Conservation (phyloP, 2,113 vertebrate genomes). For the Sclerurus mexicanus region DNA sequence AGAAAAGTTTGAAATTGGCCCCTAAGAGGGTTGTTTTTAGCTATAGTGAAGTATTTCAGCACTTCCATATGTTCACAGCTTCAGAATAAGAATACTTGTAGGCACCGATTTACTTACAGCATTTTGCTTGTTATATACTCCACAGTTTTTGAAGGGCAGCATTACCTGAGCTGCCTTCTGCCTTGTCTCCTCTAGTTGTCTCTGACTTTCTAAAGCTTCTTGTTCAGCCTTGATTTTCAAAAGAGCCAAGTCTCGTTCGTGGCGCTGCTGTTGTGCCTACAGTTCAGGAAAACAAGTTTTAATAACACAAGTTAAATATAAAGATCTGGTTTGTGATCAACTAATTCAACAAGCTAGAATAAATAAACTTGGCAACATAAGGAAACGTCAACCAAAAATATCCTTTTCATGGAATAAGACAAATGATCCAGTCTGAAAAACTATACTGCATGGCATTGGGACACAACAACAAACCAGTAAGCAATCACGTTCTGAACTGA, state of each 20-base stretch:
- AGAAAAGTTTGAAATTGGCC: not conserved
- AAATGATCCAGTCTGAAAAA: not conserved
- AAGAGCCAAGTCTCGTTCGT: conserved; percentile 87
- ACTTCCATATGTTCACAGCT: not conserved
- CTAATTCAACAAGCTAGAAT: not conserved
- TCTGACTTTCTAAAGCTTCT: conserved; percentile 87
- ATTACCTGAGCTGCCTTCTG: conserved; percentile 88
- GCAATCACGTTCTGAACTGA: not conserved
- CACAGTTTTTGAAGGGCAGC: not conserved
- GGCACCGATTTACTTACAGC: not conserved
- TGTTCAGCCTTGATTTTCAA: conserved; percentile 90
- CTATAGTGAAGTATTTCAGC: not conserved
- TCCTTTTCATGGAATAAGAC: not conserved
- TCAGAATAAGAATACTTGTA: not conserved
- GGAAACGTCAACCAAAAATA: not conserved
- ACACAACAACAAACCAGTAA: not conserved
- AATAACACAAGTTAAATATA: not conserved
- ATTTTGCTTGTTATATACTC: not conserved
- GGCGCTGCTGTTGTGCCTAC: conserved; percentile 90
- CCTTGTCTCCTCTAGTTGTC: conserved; percentile 86
- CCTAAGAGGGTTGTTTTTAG: not conserved
- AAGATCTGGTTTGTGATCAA: not conserved
- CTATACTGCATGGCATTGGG: not conserved
- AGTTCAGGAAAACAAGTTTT: not conserved
- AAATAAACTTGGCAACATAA: not conserved